Evolutionary conservation across 1,140 invertebrate species (phyloP).

Genomic region (Bombus polaris): DNA sequence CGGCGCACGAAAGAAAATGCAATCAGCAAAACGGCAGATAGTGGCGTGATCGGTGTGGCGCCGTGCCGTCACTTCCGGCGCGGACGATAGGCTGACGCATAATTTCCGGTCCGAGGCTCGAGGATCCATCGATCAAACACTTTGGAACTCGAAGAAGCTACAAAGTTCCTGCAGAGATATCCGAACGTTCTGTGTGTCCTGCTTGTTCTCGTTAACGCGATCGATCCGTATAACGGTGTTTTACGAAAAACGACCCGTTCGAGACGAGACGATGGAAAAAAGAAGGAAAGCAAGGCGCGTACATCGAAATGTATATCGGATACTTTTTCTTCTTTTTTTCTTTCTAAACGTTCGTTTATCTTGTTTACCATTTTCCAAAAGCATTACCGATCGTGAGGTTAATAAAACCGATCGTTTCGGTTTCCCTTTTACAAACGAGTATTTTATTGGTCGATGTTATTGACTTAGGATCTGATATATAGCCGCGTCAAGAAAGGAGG

Average conservation of each 20-base stretch:
- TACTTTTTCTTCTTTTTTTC: neutral
- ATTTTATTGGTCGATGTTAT: constrained; percentile 62
- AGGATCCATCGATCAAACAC: constrained; percentile 83
- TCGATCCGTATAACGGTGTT: neutral
- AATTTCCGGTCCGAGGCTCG: constrained; percentile 80
- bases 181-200: constrained; percentile 29
- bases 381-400: constrained; percentile 37
- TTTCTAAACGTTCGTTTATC: constrained; percentile 1
- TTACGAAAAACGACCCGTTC: neutral
- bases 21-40: constrained; percentile 78
- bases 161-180: constrained; percentile 66
- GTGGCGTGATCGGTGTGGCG: constrained; percentile 77
- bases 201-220: constrained; percentile 35
- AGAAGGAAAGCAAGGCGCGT: neutral
- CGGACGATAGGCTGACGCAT: constrained; percentile 81
- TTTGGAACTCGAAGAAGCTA: constrained; percentile 67
- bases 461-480: constrained; percentile 60
- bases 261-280: neutral
- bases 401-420: constrained; percentile 51
- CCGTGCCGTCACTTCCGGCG: constrained; percentile 77
- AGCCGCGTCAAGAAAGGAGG: constrained; percentile 25
- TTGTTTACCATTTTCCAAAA: constrained; percentile 37
- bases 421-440: constrained; percentile 58
- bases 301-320: too few species aligned
- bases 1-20: constrained; percentile 60